Percentiles rank a stretch among this genome's conserved stretches.
phyloP scores from a whole-genome alignment of 2,797 vertebrate species.

The Argya squamiceps region DNA sequence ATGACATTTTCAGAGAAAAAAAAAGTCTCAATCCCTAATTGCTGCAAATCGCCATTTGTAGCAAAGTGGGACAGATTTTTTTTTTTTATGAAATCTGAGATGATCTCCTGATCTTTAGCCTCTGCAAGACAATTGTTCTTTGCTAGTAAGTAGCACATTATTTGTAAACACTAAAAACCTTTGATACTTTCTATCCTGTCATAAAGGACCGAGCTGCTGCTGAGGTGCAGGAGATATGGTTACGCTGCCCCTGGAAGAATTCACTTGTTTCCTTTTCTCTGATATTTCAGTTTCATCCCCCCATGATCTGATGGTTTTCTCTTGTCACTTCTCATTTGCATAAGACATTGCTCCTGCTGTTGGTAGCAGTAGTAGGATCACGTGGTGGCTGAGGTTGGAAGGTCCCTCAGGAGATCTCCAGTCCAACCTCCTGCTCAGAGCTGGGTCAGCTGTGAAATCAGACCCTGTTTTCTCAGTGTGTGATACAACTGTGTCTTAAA shows the following conservation, averaged over 20 bases:
- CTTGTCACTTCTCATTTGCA: neutral
- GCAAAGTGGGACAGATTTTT: neutral
- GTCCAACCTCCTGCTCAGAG: neutral
- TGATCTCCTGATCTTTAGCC: neutral
- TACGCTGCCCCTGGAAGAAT: neutral
- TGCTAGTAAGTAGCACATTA: neutral
- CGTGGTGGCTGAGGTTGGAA: neutral
- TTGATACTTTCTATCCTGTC: neutral
- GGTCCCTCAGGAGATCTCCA: neutral
- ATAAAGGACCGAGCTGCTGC: neutral
- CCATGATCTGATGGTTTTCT: neutral
- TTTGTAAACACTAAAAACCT: neutral
- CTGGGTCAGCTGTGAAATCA: neutral
- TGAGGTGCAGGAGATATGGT: neutral
- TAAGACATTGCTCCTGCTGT: neutral
- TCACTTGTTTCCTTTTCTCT: neutral
- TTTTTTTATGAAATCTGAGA: neutral
- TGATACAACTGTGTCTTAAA: neutral
- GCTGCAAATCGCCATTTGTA: neutral
- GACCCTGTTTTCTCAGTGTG: neutral
- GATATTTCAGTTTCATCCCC: neutral
- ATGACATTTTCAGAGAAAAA: neutral
- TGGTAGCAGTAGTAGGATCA: neutral
- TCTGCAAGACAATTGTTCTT: neutral
- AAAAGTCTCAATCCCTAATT: neutral